Conservation (phyloP, 2,888 invertebrate genomes). For the Odontocerum albicorne region DNA sequence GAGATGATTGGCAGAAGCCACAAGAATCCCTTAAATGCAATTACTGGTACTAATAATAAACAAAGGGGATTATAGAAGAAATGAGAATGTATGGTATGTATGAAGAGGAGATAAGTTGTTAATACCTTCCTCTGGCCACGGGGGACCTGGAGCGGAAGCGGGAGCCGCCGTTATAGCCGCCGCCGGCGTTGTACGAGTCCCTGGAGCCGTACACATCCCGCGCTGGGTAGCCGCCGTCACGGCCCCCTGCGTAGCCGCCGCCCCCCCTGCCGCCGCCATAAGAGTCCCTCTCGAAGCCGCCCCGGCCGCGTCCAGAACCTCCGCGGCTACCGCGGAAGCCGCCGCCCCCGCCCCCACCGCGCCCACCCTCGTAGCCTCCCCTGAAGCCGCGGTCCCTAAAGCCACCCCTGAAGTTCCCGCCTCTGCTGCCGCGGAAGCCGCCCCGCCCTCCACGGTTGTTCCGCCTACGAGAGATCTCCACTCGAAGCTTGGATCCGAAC, state of each 20-base stretch:
- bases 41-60: not conserved
- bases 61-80: not conserved
- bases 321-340: slow-evolving; percentile 43
- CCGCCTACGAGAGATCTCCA: slow-evolving; percentile 84
- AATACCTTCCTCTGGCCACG: slow-evolving; percentile 56
- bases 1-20: not conserved
- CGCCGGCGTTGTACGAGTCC: slow-evolving; percentile 51
- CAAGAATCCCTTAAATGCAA: not conserved
- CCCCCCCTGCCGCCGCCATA: slow-evolving; percentile 52
- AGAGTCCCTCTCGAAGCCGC: slow-evolving; percentile 54
- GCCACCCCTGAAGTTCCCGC: slow-evolving; percentile 53
- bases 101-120: slow-evolving; percentile 28
- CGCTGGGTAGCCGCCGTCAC: slow-evolving; percentile 44
- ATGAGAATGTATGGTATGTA: not conserved
- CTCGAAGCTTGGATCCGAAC: slow-evolving; percentile 83
- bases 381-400: slow-evolving; percentile 48
- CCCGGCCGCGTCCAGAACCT: slow-evolving; percentile 60
- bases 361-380: slow-evolving; percentile 44
- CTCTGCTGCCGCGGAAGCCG: slow-evolving; percentile 51
- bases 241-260: slow-evolving; percentile 44
- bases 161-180: slow-evolving; percentile 55
- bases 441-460: slow-evolving; percentile 60
- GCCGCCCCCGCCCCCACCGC: slow-evolving; percentile 35
- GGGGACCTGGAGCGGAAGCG: slow-evolving; percentile 57
- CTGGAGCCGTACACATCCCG: slow-evolving; percentile 53